Conservation (phyloP, 1,140 invertebrate species). For the Nephila pilipes region DNA sequence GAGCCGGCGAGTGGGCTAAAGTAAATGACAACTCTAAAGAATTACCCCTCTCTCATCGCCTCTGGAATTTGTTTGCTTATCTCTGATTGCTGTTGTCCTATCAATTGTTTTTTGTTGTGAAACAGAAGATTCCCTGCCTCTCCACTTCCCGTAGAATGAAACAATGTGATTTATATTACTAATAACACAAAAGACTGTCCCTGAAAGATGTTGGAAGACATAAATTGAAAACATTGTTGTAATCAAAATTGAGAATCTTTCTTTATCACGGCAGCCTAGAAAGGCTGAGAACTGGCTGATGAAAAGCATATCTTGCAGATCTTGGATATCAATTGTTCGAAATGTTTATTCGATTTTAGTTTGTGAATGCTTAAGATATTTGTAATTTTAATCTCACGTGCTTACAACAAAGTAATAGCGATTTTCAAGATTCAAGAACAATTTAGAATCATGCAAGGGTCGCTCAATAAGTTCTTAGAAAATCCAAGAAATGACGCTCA, state of each 20-base stretch:
- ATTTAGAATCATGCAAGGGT: too few species aligned
- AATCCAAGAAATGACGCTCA: too few species aligned
- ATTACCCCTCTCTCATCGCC: not conserved
- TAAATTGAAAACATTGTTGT: not conserved
- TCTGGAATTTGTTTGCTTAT: conserved; percentile 15
- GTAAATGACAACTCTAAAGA: conserved; percentile 52
- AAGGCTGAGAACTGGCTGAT: not conserved
- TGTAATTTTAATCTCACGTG: too few species aligned
- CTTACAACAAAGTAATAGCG: too few species aligned
- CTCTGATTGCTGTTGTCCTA: conserved; percentile 17
- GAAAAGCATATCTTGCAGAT: too few species aligned
- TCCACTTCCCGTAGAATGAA: not conserved
- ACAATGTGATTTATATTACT: not conserved
- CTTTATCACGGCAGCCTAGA: not conserved
- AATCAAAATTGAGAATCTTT: not conserved
- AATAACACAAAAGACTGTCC: not conserved
- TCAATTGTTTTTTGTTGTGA: conserved; percentile 47
- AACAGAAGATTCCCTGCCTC: not conserved
- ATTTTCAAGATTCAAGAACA: too few species aligned
- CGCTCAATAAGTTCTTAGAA: too few species aligned
- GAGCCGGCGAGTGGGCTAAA: not conserved
- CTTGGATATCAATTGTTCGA: too few species aligned
- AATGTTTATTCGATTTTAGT: too few species aligned
- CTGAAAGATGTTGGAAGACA: not conserved
- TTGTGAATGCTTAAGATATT: too few species aligned